These are phyloP conservation scores for Parelbella ahira DNA, from an alignment of 2,888 invertebrate species.

Conservation along the genomic window DNA sequence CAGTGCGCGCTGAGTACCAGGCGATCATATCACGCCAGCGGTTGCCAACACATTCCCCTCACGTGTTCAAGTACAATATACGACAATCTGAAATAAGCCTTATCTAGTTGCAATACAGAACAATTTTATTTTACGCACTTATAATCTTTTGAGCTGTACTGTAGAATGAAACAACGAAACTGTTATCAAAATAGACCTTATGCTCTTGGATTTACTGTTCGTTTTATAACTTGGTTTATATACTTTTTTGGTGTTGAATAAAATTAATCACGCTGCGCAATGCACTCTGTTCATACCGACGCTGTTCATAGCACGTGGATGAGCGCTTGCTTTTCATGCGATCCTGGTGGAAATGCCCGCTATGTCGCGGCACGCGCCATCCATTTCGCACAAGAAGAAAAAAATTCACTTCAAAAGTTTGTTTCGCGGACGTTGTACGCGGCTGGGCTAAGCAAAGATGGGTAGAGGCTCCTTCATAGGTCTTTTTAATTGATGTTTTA, in stretches of 20 bases:
- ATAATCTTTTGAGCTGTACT: too few species aligned
- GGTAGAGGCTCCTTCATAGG: too few species aligned
- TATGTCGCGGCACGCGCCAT: conserved; percentile 74
- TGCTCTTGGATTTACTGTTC: too few species aligned
- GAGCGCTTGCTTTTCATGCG: conserved; percentile 38
- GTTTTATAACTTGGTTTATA: too few species aligned
- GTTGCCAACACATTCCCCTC: conserved; percentile 50
- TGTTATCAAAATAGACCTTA: too few species aligned
- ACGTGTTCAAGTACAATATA: conserved; percentile 27
- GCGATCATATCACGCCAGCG: conserved; percentile 52
- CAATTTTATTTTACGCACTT: neutral
- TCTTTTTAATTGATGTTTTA: too few species aligned
- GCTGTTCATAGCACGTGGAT: conserved; percentile 7
- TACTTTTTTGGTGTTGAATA: too few species aligned
- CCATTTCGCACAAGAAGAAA: conserved; percentile 41
- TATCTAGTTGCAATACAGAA: conserved; percentile 15
- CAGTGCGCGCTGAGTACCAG: conserved; percentile 76
- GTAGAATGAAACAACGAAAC: neutral
- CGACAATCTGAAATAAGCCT: conserved; percentile 32
- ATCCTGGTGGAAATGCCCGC: conserved; percentile 64
- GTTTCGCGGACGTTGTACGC: too few species aligned
- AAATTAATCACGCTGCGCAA: conserved; percentile 15
- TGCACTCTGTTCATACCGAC: conserved; percentile 4
- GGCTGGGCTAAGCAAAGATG: too few species aligned
- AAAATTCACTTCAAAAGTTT: too few species aligned